A percentile compares a stretch with the other conserved stretches of the same genome.
phyloP scores from a whole-genome alignment of 2,797 vertebrate genomes.

The Danio albolineatus region DNA sequence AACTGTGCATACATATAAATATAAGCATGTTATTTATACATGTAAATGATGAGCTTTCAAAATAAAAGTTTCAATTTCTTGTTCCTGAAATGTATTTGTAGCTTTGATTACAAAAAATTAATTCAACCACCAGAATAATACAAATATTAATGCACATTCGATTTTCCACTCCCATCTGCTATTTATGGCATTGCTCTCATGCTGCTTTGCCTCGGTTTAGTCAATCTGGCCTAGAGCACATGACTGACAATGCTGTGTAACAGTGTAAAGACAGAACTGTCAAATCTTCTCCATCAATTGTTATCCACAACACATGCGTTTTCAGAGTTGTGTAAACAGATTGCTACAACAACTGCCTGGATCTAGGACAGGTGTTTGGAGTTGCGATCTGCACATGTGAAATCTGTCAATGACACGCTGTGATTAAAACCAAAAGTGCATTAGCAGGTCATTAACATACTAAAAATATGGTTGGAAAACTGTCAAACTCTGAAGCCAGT shows the following conservation, averaged over 20 bases:
- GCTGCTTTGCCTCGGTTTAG: neutral
- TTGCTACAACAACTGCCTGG: neutral
- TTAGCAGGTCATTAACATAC: constrained; percentile 15
- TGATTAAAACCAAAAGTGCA: constrained; percentile 35
- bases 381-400: neutral
- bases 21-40: no score
- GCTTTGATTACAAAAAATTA: no score
- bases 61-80: no score
- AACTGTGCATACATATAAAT: no score
- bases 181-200: no score
- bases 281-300: neutral
- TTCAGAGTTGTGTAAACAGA: constrained; percentile 4
- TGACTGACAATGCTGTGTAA: neutral
- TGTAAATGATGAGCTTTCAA: no score
- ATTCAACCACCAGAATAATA: no score
- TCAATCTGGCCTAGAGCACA: neutral
- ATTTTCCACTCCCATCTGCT: no score
- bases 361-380: neutral
- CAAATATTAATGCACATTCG: no score
- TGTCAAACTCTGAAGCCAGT: neutral
- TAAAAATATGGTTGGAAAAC: constrained; percentile 27
- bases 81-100: no score
- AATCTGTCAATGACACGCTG: constrained; percentile 40
- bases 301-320: neutral
- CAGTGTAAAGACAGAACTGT: neutral